phyloP scores from a whole-genome alignment of 2,113 vertebrate genomes.

The Perca flavescens region DNA sequence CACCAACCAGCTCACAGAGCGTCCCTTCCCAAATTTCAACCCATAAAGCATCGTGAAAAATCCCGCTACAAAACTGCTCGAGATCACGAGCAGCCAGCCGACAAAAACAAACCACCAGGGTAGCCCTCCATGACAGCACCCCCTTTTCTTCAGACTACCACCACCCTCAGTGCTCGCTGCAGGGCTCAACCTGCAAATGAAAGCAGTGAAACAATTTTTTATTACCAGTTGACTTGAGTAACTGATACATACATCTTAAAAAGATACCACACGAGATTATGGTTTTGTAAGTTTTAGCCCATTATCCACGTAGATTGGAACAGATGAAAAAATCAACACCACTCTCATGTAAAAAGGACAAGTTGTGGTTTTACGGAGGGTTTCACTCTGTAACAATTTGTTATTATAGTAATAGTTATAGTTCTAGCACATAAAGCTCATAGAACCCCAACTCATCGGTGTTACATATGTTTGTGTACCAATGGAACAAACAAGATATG shows the following conservation, averaged over 20 bases:
- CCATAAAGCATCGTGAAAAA: slow-evolving; percentile 95
- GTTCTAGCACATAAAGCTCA: too few species aligned
- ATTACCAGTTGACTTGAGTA: neutral
- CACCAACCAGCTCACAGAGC: slow-evolving; percentile 92
- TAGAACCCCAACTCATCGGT: too few species aligned
- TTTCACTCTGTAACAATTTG: too few species aligned
- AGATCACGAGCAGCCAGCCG: slow-evolving; percentile 90
- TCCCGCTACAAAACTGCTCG: slow-evolving; percentile 85
- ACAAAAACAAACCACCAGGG: slow-evolving; percentile 94
- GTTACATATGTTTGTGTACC: too few species aligned
- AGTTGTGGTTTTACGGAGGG: too few species aligned
- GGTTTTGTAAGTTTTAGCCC: neutral
- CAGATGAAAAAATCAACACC: neutral
- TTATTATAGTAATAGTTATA: too few species aligned
- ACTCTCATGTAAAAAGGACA: neutral
- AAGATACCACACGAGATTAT: neutral
- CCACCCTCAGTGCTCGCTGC: slow-evolving; percentile 20
- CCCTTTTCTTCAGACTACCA: slow-evolving; percentile 59
- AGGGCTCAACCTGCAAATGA: slow-evolving; percentile 41
- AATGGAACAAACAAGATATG: too few species aligned
- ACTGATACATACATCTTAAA: neutral
- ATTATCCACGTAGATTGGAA: neutral
- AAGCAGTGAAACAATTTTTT: neutral
- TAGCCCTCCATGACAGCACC: slow-evolving; percentile 77
- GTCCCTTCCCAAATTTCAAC: slow-evolving; percentile 89